These are phyloP conservation scores for Bellardia bayeri DNA, from an alignment of 2,888 invertebrate species.

Conservation along the genomic window DNA sequence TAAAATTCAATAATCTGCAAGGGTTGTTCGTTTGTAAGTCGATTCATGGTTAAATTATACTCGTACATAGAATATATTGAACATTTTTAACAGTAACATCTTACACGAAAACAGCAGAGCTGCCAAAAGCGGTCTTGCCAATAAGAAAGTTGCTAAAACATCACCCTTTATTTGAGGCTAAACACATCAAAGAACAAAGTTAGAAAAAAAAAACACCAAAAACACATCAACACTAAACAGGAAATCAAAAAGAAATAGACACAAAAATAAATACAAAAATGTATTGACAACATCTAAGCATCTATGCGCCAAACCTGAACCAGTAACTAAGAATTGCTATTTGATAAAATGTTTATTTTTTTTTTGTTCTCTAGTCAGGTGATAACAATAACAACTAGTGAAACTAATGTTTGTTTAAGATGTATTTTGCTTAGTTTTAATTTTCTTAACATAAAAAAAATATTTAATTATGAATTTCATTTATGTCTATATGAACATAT, in stretches of 20 bases:
- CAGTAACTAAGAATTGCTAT: not conserved
- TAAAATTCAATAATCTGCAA: too few species aligned
- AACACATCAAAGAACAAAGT: not conserved
- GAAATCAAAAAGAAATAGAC: not conserved
- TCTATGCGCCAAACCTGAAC: not conserved
- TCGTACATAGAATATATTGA: too few species aligned
- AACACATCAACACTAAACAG: not conserved
- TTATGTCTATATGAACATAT: not conserved
- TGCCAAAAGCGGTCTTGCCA: too few species aligned
- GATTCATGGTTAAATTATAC: too few species aligned
- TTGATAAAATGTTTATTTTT: constrained; percentile 20
- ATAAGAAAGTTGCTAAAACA: too few species aligned
- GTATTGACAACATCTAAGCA: not conserved
- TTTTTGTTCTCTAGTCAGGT: constrained; percentile 14
- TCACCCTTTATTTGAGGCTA: not conserved
- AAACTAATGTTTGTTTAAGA: constrained; percentile 13
- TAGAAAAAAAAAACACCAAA: not conserved
- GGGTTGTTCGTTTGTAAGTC: too few species aligned
- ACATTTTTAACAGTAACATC: too few species aligned
- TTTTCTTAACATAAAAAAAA: not conserved
- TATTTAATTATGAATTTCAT: constrained; percentile 12
- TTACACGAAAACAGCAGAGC: too few species aligned
- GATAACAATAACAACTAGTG: constrained; percentile 45
- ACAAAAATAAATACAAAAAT: not conserved
- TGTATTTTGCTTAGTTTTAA: not conserved